phyloP scores from a whole-genome alignment of 2,113 vertebrate genomes.

The Sciurus niger region DNA sequence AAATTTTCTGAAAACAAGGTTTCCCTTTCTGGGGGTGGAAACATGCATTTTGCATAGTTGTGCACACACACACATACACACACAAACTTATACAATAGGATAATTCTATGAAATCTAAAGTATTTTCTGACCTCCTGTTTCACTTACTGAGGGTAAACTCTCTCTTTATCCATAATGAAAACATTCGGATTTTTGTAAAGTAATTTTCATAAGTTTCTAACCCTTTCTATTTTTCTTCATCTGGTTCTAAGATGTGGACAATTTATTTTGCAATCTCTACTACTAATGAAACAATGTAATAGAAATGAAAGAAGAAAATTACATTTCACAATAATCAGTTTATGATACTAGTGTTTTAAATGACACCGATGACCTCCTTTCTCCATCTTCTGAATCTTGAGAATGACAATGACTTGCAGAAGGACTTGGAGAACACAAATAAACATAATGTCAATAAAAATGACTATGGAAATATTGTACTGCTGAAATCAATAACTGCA shows the following conservation, averaged over 20 bases:
- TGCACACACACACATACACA: no score
- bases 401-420: neutral
- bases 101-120: neutral
- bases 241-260: neutral
- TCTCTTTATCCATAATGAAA: neutral
- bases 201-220: neutral
- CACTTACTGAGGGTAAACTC: neutral
- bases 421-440: neutral
- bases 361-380: neutral
- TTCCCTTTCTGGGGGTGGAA: neutral
- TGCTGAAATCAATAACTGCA: neutral
- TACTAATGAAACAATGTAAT: neutral
- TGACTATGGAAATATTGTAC: neutral
- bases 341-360: neutral
- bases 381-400: neutral
- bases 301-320: neutral
- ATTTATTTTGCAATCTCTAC: constrained; percentile 3
- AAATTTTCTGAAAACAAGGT: neutral
- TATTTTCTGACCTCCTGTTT: neutral
- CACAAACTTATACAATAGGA: no score
- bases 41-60: neutral
- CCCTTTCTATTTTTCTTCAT: neutral
- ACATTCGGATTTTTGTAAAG: neutral
- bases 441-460: neutral
- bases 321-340: neutral